A percentile compares a stretch with the other conserved stretches of the same genome.
Conservation (phyloP, 2,113 vertebrate species). For the Cheilinus undulatus region DNA sequence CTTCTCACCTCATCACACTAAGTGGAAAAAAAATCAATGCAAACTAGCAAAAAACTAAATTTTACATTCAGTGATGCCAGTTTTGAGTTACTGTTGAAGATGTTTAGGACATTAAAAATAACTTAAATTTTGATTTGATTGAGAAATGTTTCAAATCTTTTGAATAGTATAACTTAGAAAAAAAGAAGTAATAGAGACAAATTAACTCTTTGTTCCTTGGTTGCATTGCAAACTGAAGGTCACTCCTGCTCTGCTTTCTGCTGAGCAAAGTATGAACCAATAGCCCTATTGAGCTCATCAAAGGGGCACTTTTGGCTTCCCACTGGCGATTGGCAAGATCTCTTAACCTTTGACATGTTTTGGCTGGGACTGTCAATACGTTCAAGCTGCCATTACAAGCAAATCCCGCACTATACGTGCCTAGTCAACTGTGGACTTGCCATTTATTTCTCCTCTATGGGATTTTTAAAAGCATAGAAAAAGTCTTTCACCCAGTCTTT, state of each 20-base stretch:
- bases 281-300: conserved; percentile 73
- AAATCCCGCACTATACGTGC: conserved; percentile 78
- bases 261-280: conserved; percentile 71
- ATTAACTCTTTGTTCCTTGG: conserved; percentile 67
- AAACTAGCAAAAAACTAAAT: too few relatives aligned
- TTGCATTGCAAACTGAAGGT: conserved; percentile 58
- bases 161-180: conserved; percentile 37
- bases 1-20: too few relatives aligned
- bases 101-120: neutral
- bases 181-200: conserved; percentile 65
- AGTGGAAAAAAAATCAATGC: too few relatives aligned
- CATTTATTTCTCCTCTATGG: conserved; percentile 83
- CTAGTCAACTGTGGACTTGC: conserved; percentile 76
- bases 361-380: conserved; percentile 77
- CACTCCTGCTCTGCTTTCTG: conserved; percentile 52
- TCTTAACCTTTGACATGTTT: conserved; percentile 85
- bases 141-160: conserved; percentile 12
- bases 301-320: conserved; percentile 73
- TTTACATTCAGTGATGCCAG: too few relatives aligned
- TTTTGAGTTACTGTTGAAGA: too few relatives aligned
- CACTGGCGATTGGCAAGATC: conserved; percentile 76
- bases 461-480: conserved; percentile 81
- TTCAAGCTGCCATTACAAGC: conserved; percentile 76
- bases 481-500: conserved; percentile 76
- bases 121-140: too few relatives aligned